Conservation (phyloP, 92 coral and sea anemone genomes). For the Actinernus sp. region DNA sequence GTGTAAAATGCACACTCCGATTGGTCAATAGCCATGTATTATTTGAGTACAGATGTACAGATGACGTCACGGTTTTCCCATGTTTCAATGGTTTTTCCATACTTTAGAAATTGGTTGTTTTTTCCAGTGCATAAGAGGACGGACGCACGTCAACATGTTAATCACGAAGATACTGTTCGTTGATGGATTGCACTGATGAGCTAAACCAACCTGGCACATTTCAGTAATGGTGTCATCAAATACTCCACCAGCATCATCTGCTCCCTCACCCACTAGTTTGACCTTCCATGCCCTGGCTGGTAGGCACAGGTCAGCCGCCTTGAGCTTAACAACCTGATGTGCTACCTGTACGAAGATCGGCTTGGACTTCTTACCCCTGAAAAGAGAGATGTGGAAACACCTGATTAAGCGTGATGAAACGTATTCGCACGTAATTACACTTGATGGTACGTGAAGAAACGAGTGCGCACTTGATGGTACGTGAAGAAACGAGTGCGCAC, state of each 20-base stretch:
- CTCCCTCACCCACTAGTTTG: conserved; percentile 89
- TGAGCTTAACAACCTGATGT: conserved; percentile 83
- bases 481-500: too few relatives aligned
- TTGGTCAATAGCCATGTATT: too few relatives aligned
- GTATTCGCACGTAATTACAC: not conserved
- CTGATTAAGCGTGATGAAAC: not conserved
- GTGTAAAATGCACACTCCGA: too few relatives aligned
- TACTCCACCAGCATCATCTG: conserved; percentile 94
- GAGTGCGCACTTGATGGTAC: too few relatives aligned
- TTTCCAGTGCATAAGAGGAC: too few relatives aligned
- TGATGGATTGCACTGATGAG: too few relatives aligned
- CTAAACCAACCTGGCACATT: conserved; percentile 94
- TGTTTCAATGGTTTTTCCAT: not conserved
- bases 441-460: not conserved
- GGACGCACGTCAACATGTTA: too few relatives aligned
- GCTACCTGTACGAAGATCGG: conserved; percentile 84
- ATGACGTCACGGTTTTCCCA: not conserved
- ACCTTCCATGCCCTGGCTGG: conserved; percentile 95
- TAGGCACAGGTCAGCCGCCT: conserved; percentile 75
- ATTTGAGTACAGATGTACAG: too few relatives aligned
- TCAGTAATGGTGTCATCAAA: conserved; percentile 95
- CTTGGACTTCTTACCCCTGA: conserved; percentile 76
- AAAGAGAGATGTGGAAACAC: not conserved
- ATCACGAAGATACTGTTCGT: too few relatives aligned
- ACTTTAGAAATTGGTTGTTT: too few relatives aligned